Percentiles rank a stretch among this genome's conserved stretches.
Evolutionary conservation across 2,888 invertebrate genomes (phyloP).

Genomic region (Agriopis aurantiaria): DNA sequence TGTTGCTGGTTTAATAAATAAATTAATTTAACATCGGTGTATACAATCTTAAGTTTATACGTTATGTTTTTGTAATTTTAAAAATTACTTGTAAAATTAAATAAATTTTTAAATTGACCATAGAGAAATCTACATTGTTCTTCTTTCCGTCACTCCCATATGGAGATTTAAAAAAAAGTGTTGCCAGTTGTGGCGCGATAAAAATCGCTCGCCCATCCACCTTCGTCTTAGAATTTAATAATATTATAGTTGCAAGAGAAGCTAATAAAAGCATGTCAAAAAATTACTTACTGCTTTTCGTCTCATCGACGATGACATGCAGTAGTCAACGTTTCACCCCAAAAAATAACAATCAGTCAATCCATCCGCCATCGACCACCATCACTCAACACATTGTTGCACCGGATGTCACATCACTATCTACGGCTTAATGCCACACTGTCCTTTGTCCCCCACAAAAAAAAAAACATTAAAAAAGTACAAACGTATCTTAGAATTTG

Average conservation of each 20-base stretch:
- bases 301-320: slow-evolving; percentile 55
- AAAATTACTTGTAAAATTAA: no score
- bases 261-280: neutral
- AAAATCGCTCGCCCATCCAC: no score
- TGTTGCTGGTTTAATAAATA: no score
- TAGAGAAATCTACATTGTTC: no score
- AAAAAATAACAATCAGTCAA: slow-evolving; percentile 61
- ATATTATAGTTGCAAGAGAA: neutral
- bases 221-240: no score
- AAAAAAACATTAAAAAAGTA: slow-evolving; percentile 64
- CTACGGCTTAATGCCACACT: slow-evolving; percentile 50
- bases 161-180: no score
- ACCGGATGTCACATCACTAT: slow-evolving; percentile 81
- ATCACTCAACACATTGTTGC: slow-evolving; percentile 75
- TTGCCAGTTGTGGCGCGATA: no score
- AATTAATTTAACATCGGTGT: no score
- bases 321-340: slow-evolving; percentile 56
- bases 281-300: slow-evolving; percentile 7
- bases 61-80: no score
- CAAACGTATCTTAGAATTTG: slow-evolving; percentile 71
- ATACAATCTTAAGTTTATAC: no score
- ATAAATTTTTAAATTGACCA: no score
- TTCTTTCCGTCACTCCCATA: no score
- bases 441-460: slow-evolving; percentile 55
- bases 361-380: slow-evolving; percentile 56